A percentile compares a stretch with the other conserved stretches of the same genome.
These are phyloP conservation scores for Gymnodraco acuticeps DNA, from an alignment of 2,797 vertebrate species.

Conservation along the genomic window DNA sequence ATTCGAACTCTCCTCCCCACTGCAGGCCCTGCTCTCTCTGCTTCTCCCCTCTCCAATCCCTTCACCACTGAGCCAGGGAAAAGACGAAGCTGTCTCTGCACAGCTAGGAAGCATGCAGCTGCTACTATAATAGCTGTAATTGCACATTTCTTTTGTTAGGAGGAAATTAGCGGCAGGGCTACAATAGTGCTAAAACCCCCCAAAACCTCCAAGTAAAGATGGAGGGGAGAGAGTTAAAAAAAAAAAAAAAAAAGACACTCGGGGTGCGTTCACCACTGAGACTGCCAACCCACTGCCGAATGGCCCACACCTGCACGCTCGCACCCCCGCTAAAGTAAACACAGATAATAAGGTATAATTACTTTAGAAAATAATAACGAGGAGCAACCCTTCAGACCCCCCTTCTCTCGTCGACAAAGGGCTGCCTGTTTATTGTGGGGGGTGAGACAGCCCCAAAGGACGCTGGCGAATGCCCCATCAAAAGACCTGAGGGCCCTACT, in stretches of 20 bases:
- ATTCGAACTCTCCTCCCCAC: conserved; percentile 45
- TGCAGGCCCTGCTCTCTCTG: conserved; percentile 46
- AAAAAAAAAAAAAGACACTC: conserved; percentile 85
- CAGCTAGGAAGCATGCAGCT: conserved; percentile 91
- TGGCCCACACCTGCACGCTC: conserved; percentile 95
- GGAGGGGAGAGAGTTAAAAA: conserved; percentile 61
- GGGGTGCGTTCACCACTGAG: conserved; percentile 88
- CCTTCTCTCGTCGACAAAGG: conserved; percentile 90
- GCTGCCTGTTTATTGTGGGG: conserved; percentile 91
- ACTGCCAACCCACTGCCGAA: conserved; percentile 86
- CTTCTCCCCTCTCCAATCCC: conserved; percentile 57
- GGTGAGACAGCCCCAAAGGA: conserved; percentile 86
- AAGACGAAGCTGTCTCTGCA: conserved; percentile 85
- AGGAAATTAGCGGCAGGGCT: conserved; percentile 94
- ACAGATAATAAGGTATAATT: conserved; percentile 98
- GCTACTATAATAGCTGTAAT: conserved; percentile 97
- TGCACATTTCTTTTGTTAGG: conserved; percentile 94
- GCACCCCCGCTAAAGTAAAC: conserved; percentile 94
- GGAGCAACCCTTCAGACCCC: conserved; percentile 79
- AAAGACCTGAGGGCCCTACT: conserved; percentile 77
- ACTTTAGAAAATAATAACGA: conserved; percentile 95
- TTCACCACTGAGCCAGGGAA: conserved; percentile 61
- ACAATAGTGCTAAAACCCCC: conserved; percentile 88
- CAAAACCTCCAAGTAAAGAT: conserved; percentile 87
- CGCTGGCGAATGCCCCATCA: conserved; percentile 80